Percentiles rank a stretch among this genome's conserved stretches.
phyloP scores from a whole-genome alignment of 2,113 vertebrate species.

The Acanthochromis polyacanthus region DNA sequence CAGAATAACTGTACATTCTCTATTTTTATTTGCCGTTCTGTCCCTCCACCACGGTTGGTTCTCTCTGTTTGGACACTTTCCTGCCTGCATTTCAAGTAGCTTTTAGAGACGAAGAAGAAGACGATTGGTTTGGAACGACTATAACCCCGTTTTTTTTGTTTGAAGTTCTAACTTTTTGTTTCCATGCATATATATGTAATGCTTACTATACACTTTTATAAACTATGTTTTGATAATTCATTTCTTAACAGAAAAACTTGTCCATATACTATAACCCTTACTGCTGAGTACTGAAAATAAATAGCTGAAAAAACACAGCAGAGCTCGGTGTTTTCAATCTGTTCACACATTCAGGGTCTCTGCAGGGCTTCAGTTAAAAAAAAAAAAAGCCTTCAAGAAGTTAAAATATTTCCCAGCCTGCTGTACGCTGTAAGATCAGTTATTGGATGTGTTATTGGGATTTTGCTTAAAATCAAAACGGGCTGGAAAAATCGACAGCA shows the following conservation, averaged over 20 bases:
- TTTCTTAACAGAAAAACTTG: slow-evolving; percentile 85
- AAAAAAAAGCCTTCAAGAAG: no score
- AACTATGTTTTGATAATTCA: slow-evolving; percentile 87
- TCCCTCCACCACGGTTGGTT: slow-evolving; percentile 33
- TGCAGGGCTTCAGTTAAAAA: not conserved
- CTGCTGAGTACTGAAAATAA: slow-evolving; percentile 87
- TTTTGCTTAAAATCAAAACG: no score
- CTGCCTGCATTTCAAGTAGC: slow-evolving; percentile 70
- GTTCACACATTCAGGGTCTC: not conserved
- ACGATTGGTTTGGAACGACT: slow-evolving; percentile 69
- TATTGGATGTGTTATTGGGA: no score
- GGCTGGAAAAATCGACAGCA: no score
- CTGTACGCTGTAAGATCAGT: no score
- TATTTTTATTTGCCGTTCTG: slow-evolving; percentile 41
- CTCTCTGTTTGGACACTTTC: slow-evolving; percentile 55
- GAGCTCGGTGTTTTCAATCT: slow-evolving; percentile 54
- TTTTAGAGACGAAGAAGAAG: slow-evolving; percentile 55
- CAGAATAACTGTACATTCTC: slow-evolving; percentile 71
- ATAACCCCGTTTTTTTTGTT: slow-evolving; percentile 61
- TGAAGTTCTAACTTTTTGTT: slow-evolving; percentile 71
- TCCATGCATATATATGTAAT: slow-evolving; percentile 82
- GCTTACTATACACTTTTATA: slow-evolving; percentile 87
- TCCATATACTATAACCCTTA: slow-evolving; percentile 86
- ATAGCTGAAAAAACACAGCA: slow-evolving; percentile 72
- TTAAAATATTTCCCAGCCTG: no score